phyloP scores from a whole-genome alignment of 1,140 invertebrate genomes.

The Drosophila leontia region DNA sequence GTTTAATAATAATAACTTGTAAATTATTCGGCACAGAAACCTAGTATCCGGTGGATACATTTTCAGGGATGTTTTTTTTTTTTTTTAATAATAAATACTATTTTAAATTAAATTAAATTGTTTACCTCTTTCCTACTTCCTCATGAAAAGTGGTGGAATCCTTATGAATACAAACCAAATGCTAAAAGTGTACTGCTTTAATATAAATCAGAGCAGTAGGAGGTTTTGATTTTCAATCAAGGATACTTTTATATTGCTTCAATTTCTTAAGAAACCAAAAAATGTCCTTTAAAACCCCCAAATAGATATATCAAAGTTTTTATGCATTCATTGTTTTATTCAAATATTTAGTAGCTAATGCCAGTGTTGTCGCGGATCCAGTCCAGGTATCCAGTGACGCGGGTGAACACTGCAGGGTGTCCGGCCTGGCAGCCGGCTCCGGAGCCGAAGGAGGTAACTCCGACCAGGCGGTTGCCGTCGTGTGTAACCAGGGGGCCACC shows the following conservation, averaged over 20 bases:
- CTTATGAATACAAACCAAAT: no score
- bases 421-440: constrained; percentile 71
- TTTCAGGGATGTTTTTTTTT: no score
- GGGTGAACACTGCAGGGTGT: constrained; percentile 86
- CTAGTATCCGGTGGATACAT: no score
- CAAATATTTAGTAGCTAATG: constrained; percentile 43
- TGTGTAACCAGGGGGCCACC: constrained; percentile 85
- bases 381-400: constrained; percentile 85
- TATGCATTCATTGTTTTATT: constrained; percentile 16
- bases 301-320: not conserved
- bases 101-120: not conserved
- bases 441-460: constrained; percentile 51
- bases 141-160: not conserved
- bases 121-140: not conserved
- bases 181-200: not conserved
- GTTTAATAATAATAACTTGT: no score
- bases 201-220: not conserved
- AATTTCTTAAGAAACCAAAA: not conserved
- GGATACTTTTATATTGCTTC: not conserved
- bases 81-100: not conserved
- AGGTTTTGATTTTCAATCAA: not conserved
- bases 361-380: constrained; percentile 85
- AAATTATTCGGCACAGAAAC: no score
- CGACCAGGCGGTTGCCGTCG: constrained; percentile 45
- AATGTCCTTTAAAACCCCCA: not conserved